These are phyloP conservation scores for Exephanes ischioxanthus DNA, from an alignment of 2,888 invertebrate species.

Conservation along the genomic window DNA sequence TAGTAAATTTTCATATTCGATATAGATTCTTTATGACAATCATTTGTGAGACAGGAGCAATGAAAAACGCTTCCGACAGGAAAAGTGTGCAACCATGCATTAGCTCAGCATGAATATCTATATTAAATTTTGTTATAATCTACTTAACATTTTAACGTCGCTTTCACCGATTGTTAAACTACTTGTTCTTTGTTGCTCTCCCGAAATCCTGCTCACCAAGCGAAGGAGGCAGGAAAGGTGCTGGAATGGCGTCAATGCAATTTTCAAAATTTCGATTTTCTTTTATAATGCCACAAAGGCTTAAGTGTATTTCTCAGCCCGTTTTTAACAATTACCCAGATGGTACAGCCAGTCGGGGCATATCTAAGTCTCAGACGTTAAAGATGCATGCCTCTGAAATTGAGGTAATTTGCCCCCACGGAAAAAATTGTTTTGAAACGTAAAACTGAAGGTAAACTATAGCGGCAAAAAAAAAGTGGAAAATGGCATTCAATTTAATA, in stretches of 20 bases:
- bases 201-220: neutral
- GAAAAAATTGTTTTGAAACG: neutral
- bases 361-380: neutral
- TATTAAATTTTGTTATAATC: neutral
- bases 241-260: neutral
- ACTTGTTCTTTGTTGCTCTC: neutral
- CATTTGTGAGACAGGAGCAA: neutral
- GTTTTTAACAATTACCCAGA: neutral
- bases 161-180: neutral
- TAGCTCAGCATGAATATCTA: neutral
- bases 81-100: neutral
- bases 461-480: neutral
- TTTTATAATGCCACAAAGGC: neutral
- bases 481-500: neutral
- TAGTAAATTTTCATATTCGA: neutral
- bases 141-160: neutral
- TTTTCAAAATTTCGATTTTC: neutral
- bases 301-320: neutral
- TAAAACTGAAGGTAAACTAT: neutral
- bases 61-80: neutral
- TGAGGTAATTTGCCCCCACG: neutral
- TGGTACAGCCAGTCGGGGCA: neutral
- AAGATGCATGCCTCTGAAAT: neutral
- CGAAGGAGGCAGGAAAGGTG: neutral
- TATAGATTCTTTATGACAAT: neutral